Conservation (phyloP, 2,888 invertebrate species). For the Drosophila formosana region DNA sequence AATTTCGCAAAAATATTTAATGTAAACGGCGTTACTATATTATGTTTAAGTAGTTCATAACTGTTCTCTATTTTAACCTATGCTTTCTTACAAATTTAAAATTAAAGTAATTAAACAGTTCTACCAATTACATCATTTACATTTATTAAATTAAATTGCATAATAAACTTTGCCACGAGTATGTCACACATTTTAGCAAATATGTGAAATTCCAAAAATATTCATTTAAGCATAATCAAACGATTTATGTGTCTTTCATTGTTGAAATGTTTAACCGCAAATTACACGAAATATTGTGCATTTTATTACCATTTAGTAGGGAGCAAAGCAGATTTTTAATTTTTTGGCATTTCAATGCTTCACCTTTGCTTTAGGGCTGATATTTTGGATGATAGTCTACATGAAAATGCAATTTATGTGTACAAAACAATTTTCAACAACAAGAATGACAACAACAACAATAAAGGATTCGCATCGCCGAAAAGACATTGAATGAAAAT, state of each 20-base stretch:
- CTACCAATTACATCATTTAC: no score
- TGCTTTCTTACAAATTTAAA: no score
- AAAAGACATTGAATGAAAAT: conserved; percentile 77
- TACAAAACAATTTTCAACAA: conserved; percentile 67
- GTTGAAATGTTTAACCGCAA: conserved; percentile 42
- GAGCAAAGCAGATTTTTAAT: conserved; percentile 17
- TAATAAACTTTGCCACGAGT: conserved; percentile 1
- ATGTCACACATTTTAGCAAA: conserved; percentile 15
- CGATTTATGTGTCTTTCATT: conserved; percentile 41
- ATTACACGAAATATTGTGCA: conserved; percentile 36
- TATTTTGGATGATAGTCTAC: conserved; percentile 26
- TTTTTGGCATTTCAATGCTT: conserved; percentile 10
- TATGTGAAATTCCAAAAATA: not conserved
- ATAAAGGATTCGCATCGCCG: conserved; percentile 48
- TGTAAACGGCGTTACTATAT: no score
- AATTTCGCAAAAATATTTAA: no score
- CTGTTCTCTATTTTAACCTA: no score
- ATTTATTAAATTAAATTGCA: not conserved
- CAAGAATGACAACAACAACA: conserved; percentile 33
- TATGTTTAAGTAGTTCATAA: no score
- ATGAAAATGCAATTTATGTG: conserved; percentile 70
- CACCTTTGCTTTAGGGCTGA: conserved; percentile 3
- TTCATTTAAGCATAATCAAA: conserved; percentile 1
- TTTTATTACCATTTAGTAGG: conserved; percentile 48
- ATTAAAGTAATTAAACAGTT: no score